A percentile compares a stretch with the other conserved stretches of the same genome.
These are phyloP conservation scores for Myripristis murdjan DNA, from an alignment of 2,797 vertebrate species.

Conservation along the genomic window DNA sequence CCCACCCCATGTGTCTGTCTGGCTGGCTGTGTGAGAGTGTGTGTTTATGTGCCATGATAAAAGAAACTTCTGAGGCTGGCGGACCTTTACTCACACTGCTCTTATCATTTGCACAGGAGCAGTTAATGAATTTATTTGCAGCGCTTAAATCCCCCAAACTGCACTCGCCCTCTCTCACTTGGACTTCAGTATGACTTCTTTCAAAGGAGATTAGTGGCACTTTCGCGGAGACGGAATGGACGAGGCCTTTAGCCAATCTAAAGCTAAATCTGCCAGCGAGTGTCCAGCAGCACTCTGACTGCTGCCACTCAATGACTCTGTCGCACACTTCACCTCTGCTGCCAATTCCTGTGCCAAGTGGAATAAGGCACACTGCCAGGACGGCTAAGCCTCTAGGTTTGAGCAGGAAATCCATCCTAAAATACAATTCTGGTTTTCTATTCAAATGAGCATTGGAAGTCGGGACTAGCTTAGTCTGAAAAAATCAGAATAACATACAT, in stretches of 20 bases:
- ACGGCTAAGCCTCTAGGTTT: conserved; percentile 38
- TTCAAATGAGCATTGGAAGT: conserved; percentile 26
- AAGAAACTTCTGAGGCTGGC: neutral
- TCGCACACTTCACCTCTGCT: conserved; percentile 45
- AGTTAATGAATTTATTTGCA: conserved; percentile 39
- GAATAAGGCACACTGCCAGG: conserved; percentile 64
- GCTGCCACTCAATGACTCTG: conserved; percentile 54
- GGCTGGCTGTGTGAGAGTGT: too few species aligned
- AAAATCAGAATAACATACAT: neutral
- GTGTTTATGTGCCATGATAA: conserved; percentile 7
- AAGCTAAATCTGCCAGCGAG: conserved; percentile 18
- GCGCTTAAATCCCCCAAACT: conserved; percentile 14
- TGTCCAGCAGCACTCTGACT: conserved; percentile 25
- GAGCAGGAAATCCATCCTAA: conserved; percentile 23
- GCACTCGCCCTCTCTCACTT: neutral
- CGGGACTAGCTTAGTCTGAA: conserved; percentile 26
- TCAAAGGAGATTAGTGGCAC: conserved; percentile 42
- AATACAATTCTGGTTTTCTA: conserved; percentile 30
- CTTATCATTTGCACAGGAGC: conserved; percentile 27
- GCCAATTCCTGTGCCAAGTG: conserved; percentile 61
- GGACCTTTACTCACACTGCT: conserved; percentile 10
- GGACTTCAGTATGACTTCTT: conserved; percentile 8
- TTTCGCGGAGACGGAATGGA: conserved; percentile 12
- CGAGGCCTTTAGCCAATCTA: conserved; percentile 39
- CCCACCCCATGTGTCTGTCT: neutral